Conservation (phyloP, 2,113 vertebrate species). For the Cyanocitta stelleri region DNA sequence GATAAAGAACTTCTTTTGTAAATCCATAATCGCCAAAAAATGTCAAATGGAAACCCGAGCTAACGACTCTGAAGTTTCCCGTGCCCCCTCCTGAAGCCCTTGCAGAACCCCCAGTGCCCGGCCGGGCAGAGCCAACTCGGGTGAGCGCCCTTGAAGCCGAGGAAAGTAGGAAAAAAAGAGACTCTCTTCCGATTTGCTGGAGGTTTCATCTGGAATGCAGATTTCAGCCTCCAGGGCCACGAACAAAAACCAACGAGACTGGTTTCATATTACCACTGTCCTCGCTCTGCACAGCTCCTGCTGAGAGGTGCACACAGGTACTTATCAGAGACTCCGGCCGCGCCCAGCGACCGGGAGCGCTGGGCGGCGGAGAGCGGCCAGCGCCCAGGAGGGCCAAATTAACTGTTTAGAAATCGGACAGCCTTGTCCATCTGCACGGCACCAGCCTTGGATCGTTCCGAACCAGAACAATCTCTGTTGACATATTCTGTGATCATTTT, state of each 20-base stretch:
- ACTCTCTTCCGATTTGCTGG: slow-evolving; percentile 58
- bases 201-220: slow-evolving; percentile 78
- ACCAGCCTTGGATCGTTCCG: neutral
- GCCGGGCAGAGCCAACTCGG: neutral
- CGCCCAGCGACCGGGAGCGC: slow-evolving; percentile 46
- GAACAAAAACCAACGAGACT: slow-evolving; percentile 70
- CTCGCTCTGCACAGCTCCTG: slow-evolving; percentile 13
- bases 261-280: slow-evolving; percentile 85
- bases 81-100: neutral
- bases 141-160: slow-evolving; percentile 24
- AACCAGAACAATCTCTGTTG: neutral
- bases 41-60: neutral
- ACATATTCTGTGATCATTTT: neutral
- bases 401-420: neutral
- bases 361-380: slow-evolving; percentile 20
- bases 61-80: neutral
- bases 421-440: neutral
- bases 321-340: slow-evolving; percentile 49
- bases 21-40: neutral
- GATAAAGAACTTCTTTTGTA: neutral
- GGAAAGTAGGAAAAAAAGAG: neutral
- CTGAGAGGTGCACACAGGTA: slow-evolving; percentile 65
- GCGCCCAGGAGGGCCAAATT: neutral
- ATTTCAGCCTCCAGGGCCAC: slow-evolving; percentile 71
- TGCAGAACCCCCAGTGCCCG: neutral